Base-by-base conservation (phyloP, 2,113 vertebrate species). In the Phoxinus phoxinus region DNA sequence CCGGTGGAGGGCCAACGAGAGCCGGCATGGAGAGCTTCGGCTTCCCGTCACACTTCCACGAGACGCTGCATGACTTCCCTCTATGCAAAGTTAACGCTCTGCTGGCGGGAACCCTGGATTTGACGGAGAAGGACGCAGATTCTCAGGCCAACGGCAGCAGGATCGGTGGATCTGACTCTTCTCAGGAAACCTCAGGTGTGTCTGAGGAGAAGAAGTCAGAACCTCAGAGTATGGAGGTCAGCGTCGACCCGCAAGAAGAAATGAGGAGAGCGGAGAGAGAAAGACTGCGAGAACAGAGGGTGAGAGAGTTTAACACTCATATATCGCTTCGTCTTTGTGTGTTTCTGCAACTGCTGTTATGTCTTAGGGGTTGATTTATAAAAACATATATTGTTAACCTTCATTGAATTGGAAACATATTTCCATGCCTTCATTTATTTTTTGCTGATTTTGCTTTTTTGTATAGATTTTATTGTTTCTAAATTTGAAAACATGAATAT, bases 11-110 rank as follows among this genome's bases (percentile, higher is more conserved):
- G 41, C 97, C 98, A 2, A 92, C 96, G 6, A 95, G 97, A 87
- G 95, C 95, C 79, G 97, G 97, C 84, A 95, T 97, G 90, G 95
- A 96, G 63, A 97, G 95, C 91, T 99, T 98, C 92, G 98, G 98
- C 85, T 99, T 99, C 90, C 97, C 97, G 10, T 92, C 93, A 35
- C 93, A 87, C 81, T 99, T 98, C 91, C 95, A 96, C 37, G 87
- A 95, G 35, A 94, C 88, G 9, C 95, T 99, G 41, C 95, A 97
- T 58, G 97, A 97, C 84, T 99, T 99, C 85, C 97, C 98, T 59
- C 95, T 99, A 91, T 96, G 95, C 93, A 96, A 96, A 91, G 94
- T 98, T 87, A 95, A 96, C 4, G 96, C 95, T 92, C 92, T 99
- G 82, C 93, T 98, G 82, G 95, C 95, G 84, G 97, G 97, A 41